Conservation (phyloP, 2,888 invertebrate species). For the Melanostoma scalare region DNA sequence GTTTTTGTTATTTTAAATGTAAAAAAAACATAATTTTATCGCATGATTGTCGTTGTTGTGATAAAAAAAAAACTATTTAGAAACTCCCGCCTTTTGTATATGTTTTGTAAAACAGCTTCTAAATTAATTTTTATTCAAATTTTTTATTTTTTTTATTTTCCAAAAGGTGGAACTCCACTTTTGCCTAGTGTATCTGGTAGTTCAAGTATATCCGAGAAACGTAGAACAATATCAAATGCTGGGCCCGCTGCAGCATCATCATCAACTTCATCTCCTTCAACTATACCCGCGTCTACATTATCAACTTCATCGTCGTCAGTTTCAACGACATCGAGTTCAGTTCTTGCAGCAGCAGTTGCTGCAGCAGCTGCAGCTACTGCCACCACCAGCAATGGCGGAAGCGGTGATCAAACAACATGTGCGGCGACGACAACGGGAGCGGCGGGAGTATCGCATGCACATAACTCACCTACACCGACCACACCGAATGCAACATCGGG, state of each 20-base stretch:
- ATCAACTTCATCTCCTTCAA: slow-evolving; percentile 74
- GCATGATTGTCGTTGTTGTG: slow-evolving; percentile 67
- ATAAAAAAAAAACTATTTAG: slow-evolving; percentile 23
- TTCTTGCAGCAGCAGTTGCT: slow-evolving; percentile 18
- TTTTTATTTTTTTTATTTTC: slow-evolving; percentile 60
- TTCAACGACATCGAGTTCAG: slow-evolving; percentile 60
- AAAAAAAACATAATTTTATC: slow-evolving; percentile 9
- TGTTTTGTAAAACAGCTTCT: neutral
- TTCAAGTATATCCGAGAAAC: slow-evolving; percentile 70
- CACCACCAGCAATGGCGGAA: slow-evolving; percentile 28
- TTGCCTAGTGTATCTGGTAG: slow-evolving; percentile 78
- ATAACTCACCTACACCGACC: slow-evolving; percentile 56
- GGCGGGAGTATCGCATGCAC: slow-evolving; percentile 77
- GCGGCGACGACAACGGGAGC: slow-evolving; percentile 74
- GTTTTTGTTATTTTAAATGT: neutral
- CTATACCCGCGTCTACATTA: slow-evolving; percentile 73
- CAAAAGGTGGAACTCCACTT: slow-evolving; percentile 83
- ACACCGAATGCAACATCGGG: slow-evolving; percentile 72
- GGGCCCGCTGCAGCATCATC: slow-evolving; percentile 73
- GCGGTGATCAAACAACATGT: slow-evolving; percentile 58
- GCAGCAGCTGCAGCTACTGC: slow-evolving; percentile 43
- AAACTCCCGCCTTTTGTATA: neutral
- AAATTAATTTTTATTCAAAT: neutral
- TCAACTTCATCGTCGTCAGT: slow-evolving; percentile 46
- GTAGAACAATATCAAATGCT: slow-evolving; percentile 76